These are phyloP conservation scores for Neoarius graeffei DNA, from an alignment of 2,113 vertebrate species.

Conservation along the genomic window DNA sequence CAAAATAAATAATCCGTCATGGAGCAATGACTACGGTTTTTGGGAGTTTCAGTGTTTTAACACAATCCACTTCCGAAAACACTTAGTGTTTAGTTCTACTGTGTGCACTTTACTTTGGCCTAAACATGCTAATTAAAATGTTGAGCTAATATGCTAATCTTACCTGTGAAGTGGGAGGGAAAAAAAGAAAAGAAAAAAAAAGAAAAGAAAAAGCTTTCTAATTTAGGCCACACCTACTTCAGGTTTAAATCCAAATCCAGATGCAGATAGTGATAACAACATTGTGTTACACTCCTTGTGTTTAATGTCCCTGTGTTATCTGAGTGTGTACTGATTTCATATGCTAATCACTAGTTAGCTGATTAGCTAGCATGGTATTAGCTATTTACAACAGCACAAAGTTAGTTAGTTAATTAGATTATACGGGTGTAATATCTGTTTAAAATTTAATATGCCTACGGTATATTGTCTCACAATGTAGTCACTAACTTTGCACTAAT, in stretches of 20 bases:
- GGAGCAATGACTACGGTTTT: background rate
- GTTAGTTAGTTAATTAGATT: background rate
- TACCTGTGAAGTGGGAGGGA: background rate
- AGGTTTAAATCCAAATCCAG: background rate
- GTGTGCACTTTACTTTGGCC: background rate
- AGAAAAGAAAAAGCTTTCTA: background rate
- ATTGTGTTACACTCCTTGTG: background rate
- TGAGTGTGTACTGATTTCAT: background rate
- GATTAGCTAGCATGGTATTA: background rate
- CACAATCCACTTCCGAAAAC: background rate
- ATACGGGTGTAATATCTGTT: background rate
- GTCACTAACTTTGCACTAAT: background rate
- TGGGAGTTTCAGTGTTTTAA: background rate
- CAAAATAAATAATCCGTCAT: constrained; percentile 9
- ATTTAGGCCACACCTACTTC: background rate
- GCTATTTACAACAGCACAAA: background rate
- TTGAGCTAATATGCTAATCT: background rate
- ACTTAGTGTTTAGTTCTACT: background rate
- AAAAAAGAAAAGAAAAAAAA: background rate
- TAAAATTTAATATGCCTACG: background rate
- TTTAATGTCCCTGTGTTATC: background rate
- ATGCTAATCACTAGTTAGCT: background rate
- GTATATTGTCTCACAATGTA: background rate
- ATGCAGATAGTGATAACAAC: background rate
- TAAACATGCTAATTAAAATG: background rate